Percentiles rank a stretch among this genome's conserved stretches.
Conservation (phyloP, 1,140 invertebrate genomes). For the Aphelinus atriplicis region DNA sequence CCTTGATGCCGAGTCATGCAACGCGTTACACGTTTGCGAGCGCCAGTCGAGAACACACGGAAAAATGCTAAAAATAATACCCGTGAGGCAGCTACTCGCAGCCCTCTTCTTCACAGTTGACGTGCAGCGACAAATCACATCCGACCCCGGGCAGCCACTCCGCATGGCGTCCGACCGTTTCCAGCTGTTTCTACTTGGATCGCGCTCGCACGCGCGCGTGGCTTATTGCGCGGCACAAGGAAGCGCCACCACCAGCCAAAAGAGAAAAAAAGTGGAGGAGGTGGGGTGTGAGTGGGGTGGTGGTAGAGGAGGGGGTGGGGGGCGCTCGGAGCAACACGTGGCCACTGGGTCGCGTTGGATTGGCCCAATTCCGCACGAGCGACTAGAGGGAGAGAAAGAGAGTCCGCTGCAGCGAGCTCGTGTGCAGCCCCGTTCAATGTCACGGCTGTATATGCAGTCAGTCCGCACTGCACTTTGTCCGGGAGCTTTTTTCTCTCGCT, state of each 20-base stretch:
- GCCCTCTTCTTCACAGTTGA: too few relatives aligned
- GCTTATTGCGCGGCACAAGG: neutral
- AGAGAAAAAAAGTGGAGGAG: conserved; percentile 5
- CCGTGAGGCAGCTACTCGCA: too few relatives aligned
- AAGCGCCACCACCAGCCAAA: neutral
- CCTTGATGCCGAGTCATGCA: too few relatives aligned
- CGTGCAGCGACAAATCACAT: too few relatives aligned
- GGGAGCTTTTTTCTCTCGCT: too few relatives aligned
- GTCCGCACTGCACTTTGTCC: too few relatives aligned
- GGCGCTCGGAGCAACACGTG: conserved; percentile 37
- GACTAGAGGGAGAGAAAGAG: neutral
- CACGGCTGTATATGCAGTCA: conserved; percentile 17
- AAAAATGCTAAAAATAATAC: too few relatives aligned
- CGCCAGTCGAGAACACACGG: too few relatives aligned
- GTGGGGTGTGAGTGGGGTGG: neutral
- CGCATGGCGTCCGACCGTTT: neutral
- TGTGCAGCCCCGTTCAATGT: conserved; percentile 28
- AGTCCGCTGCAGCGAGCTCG: neutral
- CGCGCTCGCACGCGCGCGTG: too few relatives aligned
- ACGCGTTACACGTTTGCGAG: too few relatives aligned
- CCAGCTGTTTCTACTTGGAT: too few relatives aligned
- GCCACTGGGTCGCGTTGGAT: conserved; percentile 29
- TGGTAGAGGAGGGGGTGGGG: neutral
- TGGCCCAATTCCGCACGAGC: conserved; percentile 30
- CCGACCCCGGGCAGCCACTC: neutral